Evolutionary conservation across 2,888 invertebrate species (phyloP).

Genomic region (Phyllotreta striolata): DNA sequence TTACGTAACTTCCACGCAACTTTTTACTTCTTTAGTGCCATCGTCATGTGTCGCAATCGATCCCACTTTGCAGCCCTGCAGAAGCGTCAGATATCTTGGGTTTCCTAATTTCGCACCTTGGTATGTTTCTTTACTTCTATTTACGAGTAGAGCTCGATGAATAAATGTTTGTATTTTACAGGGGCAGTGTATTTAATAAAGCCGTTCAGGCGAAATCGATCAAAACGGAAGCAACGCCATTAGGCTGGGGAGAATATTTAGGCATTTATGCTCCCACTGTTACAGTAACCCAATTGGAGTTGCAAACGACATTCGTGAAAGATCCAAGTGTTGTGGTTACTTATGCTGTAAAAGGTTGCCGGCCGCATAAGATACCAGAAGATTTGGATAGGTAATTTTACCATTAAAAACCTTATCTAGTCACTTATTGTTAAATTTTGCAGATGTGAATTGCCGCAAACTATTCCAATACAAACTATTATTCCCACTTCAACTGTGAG

Average conservation of each 20-base stretch:
- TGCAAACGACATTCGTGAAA: constrained; percentile 51
- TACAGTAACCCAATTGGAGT: constrained; percentile 52
- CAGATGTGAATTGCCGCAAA: constrained; percentile 33
- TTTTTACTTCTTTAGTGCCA: constrained; percentile 56
- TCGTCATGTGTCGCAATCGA: constrained; percentile 59
- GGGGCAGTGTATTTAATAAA: constrained; percentile 2
- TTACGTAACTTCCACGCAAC: constrained; percentile 50
- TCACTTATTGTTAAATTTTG: not conserved
- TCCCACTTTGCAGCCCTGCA: constrained; percentile 57
- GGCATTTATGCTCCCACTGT: constrained; percentile 56
- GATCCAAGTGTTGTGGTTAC: constrained; percentile 58
- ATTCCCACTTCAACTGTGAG: constrained; percentile 41
- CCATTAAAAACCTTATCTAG: not conserved
- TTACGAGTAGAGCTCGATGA: not conserved
- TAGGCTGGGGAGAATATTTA: constrained; percentile 58
- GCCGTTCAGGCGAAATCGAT: constrained; percentile 9
- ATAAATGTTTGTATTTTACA: constrained; percentile 2
- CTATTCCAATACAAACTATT: constrained; percentile 40
- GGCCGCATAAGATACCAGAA: constrained; percentile 55
- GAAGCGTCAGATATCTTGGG: constrained; percentile 55
- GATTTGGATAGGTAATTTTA: constrained; percentile 48
- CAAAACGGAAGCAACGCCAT: constrained; percentile 40
- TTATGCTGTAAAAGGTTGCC: constrained; percentile 59
- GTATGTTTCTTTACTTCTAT: constrained; percentile 40
- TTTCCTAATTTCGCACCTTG: constrained; percentile 50